A percentile compares a stretch with the other conserved stretches of the same genome.
phyloP scores from a whole-genome alignment of 1,140 invertebrate species.

The Leptinotarsa texana region DNA sequence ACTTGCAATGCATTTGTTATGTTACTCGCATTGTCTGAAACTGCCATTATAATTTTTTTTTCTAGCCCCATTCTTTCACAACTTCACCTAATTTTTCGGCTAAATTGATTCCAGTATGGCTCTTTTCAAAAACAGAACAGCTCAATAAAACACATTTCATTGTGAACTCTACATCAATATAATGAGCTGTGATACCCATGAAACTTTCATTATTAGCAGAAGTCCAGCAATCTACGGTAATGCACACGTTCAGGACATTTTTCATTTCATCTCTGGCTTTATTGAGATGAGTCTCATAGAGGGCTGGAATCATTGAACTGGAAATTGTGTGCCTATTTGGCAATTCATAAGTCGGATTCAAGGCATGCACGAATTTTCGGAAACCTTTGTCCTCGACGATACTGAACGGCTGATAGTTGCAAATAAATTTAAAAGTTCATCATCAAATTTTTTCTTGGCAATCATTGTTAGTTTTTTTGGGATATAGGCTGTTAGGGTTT shows the following conservation, averaged over 20 bases:
- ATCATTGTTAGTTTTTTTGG: background rate
- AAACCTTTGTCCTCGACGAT: conserved; percentile 42
- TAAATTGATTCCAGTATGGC: conserved; percentile 34
- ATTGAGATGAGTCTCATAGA: background rate
- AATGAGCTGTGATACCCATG: conserved; percentile 35
- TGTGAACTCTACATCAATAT: conserved; percentile 32
- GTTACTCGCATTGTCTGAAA: conserved; percentile 36
- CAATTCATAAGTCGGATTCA: conserved; percentile 39
- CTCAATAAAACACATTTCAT: conserved; percentile 32
- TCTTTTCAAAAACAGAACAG: conserved; percentile 25
- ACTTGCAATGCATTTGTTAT: conserved; percentile 34
- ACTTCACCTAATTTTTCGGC: conserved; percentile 31
- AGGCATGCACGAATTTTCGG: conserved; percentile 32
- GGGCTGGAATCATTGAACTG: conserved; percentile 2
- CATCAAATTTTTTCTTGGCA: conserved; percentile 13
- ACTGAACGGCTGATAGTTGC: conserved; percentile 40
- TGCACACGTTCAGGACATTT: background rate
- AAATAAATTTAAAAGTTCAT: conserved; percentile 32
- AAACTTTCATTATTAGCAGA: conserved; percentile 32
- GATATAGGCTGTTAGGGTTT: background rate
- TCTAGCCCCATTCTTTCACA: conserved; percentile 38
- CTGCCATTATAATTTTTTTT: conserved; percentile 40
- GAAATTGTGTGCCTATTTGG: conserved; percentile 33
- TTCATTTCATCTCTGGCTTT: background rate
- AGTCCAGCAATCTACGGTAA: conserved; percentile 31